Percentiles rank a stretch among this genome's conserved stretches.
These are phyloP conservation scores for Pangasianodon hypophthalmus DNA, from an alignment of 2,113 vertebrate species.

Conservation along the genomic window DNA sequence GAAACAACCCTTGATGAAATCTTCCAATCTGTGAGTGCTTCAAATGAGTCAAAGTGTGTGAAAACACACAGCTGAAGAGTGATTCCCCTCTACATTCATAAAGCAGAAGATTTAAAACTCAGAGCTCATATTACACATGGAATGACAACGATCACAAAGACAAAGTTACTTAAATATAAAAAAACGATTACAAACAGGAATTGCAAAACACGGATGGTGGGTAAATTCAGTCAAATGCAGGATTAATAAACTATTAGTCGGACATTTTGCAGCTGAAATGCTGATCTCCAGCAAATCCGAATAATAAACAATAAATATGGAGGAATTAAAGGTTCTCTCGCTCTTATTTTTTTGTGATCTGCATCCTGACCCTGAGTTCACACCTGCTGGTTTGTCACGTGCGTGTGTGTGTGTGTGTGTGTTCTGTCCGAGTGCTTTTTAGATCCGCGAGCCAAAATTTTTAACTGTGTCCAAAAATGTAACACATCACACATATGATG, in stretches of 20 bases:
- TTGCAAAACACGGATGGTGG: neutral
- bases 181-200: neutral
- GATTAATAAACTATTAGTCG: neutral
- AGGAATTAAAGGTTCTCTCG: neutral
- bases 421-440: too few species aligned
- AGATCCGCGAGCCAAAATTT: neutral
- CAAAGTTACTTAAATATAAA: neutral
- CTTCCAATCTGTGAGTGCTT: neutral
- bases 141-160: neutral
- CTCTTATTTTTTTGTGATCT: neutral
- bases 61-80: neutral
- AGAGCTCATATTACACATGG: neutral
- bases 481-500: neutral
- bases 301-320: neutral
- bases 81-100: neutral
- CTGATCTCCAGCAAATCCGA: neutral
- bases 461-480: neutral
- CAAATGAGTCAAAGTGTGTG: neutral
- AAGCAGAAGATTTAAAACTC: neutral
- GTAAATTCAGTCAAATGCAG: neutral
- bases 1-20: neutral
- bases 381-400: neutral
- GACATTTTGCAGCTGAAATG: neutral
- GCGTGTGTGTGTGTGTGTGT: neutral
- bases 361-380: neutral